phyloP scores from a whole-genome alignment of 2,888 invertebrate species.

The Orthosia gracilis region DNA sequence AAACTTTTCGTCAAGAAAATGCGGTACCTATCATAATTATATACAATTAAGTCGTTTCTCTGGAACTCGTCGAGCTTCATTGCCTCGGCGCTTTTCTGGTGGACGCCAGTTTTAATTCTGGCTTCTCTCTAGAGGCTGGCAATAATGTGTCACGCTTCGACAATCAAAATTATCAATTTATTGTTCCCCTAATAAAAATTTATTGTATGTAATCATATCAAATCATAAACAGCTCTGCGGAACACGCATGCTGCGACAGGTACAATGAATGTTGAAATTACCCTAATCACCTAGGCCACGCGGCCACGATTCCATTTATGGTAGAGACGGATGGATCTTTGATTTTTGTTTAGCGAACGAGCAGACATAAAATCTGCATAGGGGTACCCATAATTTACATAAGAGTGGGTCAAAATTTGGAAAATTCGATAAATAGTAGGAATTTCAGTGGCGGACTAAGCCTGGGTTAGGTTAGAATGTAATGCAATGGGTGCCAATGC shows the following conservation, averaged over 20 bases:
- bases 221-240: background rate
- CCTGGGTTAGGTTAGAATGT: no score
- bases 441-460: no score
- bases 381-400: no score
- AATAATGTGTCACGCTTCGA: background rate
- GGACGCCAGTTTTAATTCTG: background rate
- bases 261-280: constrained; percentile 9
- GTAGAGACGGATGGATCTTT: background rate
- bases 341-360: no score
- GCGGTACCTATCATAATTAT: background rate
- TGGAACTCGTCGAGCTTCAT: background rate
- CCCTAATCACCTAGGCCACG: background rate
- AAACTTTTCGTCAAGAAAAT: no score
- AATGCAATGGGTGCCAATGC: no score
- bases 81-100: background rate
- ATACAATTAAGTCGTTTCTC: background rate
- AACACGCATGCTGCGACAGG: background rate
- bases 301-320: background rate
- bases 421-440: no score
- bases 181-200: constrained; percentile 2
- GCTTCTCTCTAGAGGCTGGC: no score
- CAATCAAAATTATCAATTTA: background rate
- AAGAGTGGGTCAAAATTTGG: no score
- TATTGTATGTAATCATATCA: background rate
- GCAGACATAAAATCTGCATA: no score